Evolutionary conservation across 2,888 invertebrate genomes (phyloP).

Genomic region (Caenorhabditis wallacei): DNA sequence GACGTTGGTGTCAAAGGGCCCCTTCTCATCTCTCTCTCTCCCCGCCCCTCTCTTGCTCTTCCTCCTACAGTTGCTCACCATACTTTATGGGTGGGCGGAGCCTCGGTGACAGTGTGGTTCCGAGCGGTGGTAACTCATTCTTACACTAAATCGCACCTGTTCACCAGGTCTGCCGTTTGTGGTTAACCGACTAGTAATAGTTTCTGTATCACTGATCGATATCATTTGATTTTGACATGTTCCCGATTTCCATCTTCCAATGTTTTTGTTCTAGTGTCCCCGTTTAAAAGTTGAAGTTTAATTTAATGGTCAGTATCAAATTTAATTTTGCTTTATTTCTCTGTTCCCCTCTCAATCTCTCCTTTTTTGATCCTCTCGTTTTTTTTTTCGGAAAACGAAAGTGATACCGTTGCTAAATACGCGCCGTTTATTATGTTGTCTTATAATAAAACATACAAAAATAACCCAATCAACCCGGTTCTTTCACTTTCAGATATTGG

Average conservation of each 20-base stretch:
- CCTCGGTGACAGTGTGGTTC: neutral
- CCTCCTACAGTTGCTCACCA: slow-evolving; percentile 45
- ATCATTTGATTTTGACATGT: slow-evolving; percentile 32
- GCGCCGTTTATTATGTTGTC: slow-evolving; percentile 28
- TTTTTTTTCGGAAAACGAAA: slow-evolving; percentile 37
- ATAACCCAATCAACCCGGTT: slow-evolving; percentile 6
- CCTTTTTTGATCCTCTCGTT: slow-evolving; percentile 20
- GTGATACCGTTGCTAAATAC: slow-evolving; percentile 48
- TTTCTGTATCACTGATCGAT: slow-evolving; percentile 1
- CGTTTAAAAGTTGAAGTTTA: neutral
- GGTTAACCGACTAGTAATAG: neutral
- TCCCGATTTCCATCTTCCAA: slow-evolving; percentile 7
- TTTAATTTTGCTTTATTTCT: slow-evolving; percentile 1
- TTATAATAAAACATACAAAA: slow-evolving; percentile 22
- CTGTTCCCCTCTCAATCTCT: slow-evolving; percentile 4
- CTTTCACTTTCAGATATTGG: slow-evolving; percentile 52
- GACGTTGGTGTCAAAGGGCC: slow-evolving; percentile 31
- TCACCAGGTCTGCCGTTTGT: neutral
- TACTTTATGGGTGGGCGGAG: slow-evolving; percentile 24
- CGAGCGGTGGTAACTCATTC: slow-evolving; percentile 10
- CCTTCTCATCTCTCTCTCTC: neutral
- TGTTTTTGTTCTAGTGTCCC: slow-evolving; percentile 22
- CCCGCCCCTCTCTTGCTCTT: slow-evolving; percentile 9
- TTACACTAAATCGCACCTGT: slow-evolving; percentile 13
- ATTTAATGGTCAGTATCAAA: slow-evolving; percentile 6